Conservation (phyloP, 2,797 vertebrate species). For the Furcifer pardalis region DNA sequence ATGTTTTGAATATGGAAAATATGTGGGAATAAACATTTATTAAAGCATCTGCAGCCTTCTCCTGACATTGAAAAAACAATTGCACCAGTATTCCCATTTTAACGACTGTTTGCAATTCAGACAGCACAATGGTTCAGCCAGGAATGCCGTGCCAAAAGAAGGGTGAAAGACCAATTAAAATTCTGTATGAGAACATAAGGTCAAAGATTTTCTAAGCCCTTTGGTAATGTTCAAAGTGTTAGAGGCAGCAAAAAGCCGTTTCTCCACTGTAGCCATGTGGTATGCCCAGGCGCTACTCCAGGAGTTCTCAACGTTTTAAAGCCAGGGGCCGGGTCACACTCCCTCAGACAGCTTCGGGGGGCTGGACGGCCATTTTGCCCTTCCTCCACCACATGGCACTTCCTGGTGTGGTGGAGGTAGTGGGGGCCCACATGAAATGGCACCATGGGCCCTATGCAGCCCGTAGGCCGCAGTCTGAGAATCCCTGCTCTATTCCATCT, state of each 20-base stretch:
- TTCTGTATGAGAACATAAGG: neutral
- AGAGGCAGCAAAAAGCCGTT: neutral
- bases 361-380: no score
- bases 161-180: conserved; percentile 16
- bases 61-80: neutral
- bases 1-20: conserved; percentile 28
- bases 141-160: conserved; percentile 7
- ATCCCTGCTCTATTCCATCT: neutral
- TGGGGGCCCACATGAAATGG: no score
- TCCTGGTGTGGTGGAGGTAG: no score
- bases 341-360: no score
- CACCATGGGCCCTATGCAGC: no score
- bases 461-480: no score
- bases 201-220: neutral
- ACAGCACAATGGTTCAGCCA: neutral
- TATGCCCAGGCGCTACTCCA: neutral
- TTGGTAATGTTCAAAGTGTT: neutral
- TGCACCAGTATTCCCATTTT: conserved; percentile 11
- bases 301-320: no score
- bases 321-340: no score
- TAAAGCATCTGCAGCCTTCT: conserved; percentile 21
- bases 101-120: neutral
- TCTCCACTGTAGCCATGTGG: neutral
- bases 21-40: conserved; percentile 37
- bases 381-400: no score